These are phyloP conservation scores for Recurvirostra avosetta DNA, from an alignment of 2,113 vertebrate genomes.

Conservation along the genomic window DNA sequence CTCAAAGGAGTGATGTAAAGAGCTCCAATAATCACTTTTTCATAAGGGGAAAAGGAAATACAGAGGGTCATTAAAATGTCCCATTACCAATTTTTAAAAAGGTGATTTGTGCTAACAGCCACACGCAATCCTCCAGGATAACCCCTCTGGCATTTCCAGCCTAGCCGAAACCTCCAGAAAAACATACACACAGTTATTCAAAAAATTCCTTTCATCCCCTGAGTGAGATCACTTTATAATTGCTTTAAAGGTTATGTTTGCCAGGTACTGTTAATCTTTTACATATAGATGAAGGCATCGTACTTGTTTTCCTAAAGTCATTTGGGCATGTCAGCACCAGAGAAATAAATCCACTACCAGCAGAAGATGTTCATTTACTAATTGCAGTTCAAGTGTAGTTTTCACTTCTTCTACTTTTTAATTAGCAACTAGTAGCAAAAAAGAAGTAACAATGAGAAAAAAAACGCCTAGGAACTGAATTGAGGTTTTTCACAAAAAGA, in stretches of 20 bases:
- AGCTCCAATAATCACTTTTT: not conserved
- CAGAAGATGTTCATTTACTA: not conserved
- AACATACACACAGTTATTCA: not conserved
- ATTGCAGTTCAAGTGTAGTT: not conserved
- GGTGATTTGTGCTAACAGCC: not conserved
- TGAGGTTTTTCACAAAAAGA: not conserved
- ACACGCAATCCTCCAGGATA: not conserved
- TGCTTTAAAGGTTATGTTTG: constrained; percentile 43
- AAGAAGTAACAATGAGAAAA: not conserved
- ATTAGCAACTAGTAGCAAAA: not conserved
- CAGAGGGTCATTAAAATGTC: constrained; percentile 13
- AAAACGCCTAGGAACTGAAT: not conserved
- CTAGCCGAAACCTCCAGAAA: not conserved
- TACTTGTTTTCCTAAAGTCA: constrained; percentile 11
- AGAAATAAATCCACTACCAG: not conserved
- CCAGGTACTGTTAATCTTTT: constrained; percentile 4
- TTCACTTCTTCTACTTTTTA: not conserved
- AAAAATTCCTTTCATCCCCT: constrained; percentile 23
- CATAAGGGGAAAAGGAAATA: not conserved
- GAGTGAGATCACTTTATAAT: constrained; percentile 16
- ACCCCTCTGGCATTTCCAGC: not conserved
- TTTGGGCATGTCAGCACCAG: not conserved
- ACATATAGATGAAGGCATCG: not conserved
- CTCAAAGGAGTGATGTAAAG: not conserved
- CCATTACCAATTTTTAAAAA: not conserved